Evolutionary conservation across 2,888 invertebrate genomes (phyloP), one percentile per base, ranked within the genome.

Genomic region (Dasysyrphus albostriatus): DNA sequence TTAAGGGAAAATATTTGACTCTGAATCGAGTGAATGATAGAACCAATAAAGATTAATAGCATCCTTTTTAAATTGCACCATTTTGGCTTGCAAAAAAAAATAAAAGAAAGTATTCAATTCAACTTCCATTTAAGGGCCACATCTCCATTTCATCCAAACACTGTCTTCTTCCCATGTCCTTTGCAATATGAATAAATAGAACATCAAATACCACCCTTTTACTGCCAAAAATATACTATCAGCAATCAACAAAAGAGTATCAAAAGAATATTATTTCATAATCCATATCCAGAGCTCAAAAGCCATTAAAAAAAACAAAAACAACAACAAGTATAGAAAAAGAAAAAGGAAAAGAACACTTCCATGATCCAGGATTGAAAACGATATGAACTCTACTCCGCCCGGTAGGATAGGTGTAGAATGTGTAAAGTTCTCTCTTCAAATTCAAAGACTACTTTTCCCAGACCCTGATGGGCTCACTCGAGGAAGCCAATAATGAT

Each of bases 401-500:
- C 3, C 51, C n/a, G 47, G 34, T 65, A 12, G 1, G 51, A 69
- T 56, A 56, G 42, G 37, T 56, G 16, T 75, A 69, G 37, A 24
- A 32, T 37, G 39, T 65, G 39, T 65, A 76, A 84, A 65, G 47
- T 81, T 85, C 77, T 56, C 75, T 82, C 74, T 73, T 85, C 49
- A 19, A 34, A 85, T 42, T 42, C 39, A 39, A 81, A 82, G 85
- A 82, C 81, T 80, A 32, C 79, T 51, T 56, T 47, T n/a, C 76
- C 56, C 69, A 54, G 24, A 32, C 59, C 51, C 69, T 39, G 24
- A 47, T 74, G 44, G 56, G 37, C 56, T 83, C 76, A 88, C 79
- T 88, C 83, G 80, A 88, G 88, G 88, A 83, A 83, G 88, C 83
- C 79, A 88, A 83, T 88, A 87, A 83, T 88, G 80, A 83, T 74